These are phyloP conservation scores for Pogonognathellus flavescens DNA, from an alignment of 1,140 invertebrate species.

Conservation along the genomic window DNA sequence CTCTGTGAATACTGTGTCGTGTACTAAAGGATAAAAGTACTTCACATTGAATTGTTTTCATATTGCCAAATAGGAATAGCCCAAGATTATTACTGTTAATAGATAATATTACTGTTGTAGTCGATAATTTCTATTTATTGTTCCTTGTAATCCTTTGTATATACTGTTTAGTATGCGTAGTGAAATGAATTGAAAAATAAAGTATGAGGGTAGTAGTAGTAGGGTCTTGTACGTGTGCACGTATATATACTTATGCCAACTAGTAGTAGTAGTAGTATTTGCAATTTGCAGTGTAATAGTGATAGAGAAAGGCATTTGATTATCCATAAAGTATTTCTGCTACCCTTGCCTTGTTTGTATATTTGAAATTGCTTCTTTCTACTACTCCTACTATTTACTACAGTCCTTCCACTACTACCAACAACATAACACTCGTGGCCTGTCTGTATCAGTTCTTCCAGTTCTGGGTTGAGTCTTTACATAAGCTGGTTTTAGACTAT, in stretches of 20 bases:
- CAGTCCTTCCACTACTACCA: too few relatives aligned
- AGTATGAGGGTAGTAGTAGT: background rate
- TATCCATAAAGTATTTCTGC: background rate
- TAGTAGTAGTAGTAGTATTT: background rate
- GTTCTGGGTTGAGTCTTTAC: background rate
- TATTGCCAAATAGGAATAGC: too few relatives aligned
- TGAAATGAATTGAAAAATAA: background rate
- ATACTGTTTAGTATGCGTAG: too few relatives aligned
- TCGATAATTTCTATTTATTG: too few relatives aligned
- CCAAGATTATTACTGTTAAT: too few relatives aligned
- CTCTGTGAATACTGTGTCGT: too few relatives aligned
- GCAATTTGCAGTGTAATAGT: conserved; percentile 1
- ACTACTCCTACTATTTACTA: too few relatives aligned
- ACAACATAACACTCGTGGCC: too few relatives aligned
- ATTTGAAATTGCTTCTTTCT: background rate
- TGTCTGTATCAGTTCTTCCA: background rate
- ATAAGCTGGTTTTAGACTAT: conserved; percentile 20
- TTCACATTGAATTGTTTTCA: too few relatives aligned
- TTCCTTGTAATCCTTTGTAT: too few relatives aligned
- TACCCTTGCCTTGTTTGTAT: background rate
- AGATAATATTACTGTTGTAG: too few relatives aligned
- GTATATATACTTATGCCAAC: background rate
- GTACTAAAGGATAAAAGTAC: too few relatives aligned
- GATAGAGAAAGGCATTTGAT: conserved; percentile 23
- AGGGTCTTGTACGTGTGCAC: background rate